phyloP scores from a whole-genome alignment of 23 tunicate genomes.

The Corella eumyota region DNA sequence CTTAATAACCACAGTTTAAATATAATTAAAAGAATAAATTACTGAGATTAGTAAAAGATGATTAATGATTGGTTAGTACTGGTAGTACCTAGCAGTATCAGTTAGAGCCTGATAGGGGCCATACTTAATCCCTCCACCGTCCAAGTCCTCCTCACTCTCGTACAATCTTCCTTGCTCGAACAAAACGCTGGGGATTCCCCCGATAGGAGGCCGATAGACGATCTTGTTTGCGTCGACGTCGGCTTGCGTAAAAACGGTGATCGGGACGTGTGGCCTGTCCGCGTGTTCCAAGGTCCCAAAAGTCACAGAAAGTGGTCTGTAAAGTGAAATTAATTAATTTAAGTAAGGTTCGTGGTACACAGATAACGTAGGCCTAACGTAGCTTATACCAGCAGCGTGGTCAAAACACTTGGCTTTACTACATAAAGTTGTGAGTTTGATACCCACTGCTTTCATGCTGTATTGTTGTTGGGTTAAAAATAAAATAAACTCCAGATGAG shows the following conservation, averaged over 20 bases:
- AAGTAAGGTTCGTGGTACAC: neutral
- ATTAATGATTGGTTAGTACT: slow-evolving; percentile 2
- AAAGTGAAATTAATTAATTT: neutral
- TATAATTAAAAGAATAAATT: too few species aligned
- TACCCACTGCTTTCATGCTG: too few species aligned
- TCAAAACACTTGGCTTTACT: too few species aligned
- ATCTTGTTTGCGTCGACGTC: slow-evolving; percentile 90
- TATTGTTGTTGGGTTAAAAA: too few species aligned
- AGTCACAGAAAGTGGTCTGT: slow-evolving; percentile 49
- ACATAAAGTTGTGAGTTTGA: too few species aligned
- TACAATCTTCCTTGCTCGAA: neutral
- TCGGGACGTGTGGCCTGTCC: slow-evolving; percentile 77
- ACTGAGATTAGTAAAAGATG: too few species aligned
- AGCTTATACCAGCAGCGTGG: neutral
- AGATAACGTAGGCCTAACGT: neutral
- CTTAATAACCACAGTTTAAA: too few species aligned
- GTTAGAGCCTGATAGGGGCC: slow-evolving; percentile 16
- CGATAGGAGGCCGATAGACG: slow-evolving; percentile 71
- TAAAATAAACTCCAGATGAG: too few species aligned
- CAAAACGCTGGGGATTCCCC: slow-evolving; percentile 5
- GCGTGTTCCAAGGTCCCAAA: slow-evolving; percentile 73
- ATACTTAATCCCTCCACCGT: slow-evolving; percentile 1
- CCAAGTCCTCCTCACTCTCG: neutral
- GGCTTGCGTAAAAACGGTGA: slow-evolving; percentile 77
- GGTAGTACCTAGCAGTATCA: slow-evolving; percentile 10